phyloP scores from a whole-genome alignment of 2,113 vertebrate genomes.

The Regulus satrapa region DNA sequence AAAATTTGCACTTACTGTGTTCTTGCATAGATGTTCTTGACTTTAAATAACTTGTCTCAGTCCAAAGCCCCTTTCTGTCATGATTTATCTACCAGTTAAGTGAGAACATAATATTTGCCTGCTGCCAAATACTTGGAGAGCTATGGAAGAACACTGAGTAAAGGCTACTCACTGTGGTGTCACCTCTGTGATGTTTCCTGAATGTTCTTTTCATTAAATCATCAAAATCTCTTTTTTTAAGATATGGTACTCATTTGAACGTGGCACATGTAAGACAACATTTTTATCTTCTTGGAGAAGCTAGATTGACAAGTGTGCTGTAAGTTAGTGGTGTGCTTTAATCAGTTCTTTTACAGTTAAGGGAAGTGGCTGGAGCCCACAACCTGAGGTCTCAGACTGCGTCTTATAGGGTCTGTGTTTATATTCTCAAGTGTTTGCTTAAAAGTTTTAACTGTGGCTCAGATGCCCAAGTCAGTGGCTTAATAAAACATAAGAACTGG shows the following conservation, averaged over 20 bases:
- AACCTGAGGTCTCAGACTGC: background rate
- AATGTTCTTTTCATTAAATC: background rate
- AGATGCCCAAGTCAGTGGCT: background rate
- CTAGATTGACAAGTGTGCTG: background rate
- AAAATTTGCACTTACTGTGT: background rate
- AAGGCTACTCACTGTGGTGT: background rate
- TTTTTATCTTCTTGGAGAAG: background rate
- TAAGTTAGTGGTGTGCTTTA: background rate
- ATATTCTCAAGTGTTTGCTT: background rate
- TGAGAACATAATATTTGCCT: background rate
- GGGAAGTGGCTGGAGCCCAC: background rate
- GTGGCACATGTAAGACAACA: accelerated
- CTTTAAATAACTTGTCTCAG: background rate
- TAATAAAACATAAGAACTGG: background rate
- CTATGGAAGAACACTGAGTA: background rate
- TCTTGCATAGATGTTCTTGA: background rate
- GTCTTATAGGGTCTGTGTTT: background rate
- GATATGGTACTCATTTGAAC: background rate
- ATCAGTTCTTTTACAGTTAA: background rate
- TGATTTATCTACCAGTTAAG: background rate
- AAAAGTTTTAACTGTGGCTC: background rate
- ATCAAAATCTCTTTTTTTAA: background rate
- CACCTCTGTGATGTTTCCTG: background rate
- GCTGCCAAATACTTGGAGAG: background rate
- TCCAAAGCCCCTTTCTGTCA: background rate